Percentiles rank a stretch among this genome's conserved stretches.
Evolutionary conservation across 2,888 invertebrate genomes (phyloP).

Genomic region (Erebia aethiops): DNA sequence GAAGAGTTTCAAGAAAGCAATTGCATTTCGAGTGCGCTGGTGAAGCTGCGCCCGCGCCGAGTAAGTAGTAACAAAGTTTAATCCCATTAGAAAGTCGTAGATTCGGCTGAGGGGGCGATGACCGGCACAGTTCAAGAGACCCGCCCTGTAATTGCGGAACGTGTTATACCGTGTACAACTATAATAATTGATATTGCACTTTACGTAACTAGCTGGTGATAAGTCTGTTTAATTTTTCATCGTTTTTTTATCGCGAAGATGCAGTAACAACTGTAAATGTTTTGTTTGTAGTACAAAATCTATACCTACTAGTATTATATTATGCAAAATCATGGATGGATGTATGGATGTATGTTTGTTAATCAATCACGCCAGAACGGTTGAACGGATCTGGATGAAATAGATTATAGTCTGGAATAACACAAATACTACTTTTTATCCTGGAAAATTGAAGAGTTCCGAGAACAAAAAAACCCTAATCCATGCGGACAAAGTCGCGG

Average conservation of each 20-base stretch:
- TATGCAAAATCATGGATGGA: too few relatives aligned
- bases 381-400: too few relatives aligned
- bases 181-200: conserved; percentile 51
- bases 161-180: conserved; percentile 51
- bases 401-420: too few relatives aligned
- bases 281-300: too few relatives aligned
- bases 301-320: too few relatives aligned
- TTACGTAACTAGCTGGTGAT: conserved; percentile 39
- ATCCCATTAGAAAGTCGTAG: conserved; percentile 77
- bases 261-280: background rate
- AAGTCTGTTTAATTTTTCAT: conserved; percentile 32
- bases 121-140: conserved; percentile 64
- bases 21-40: conserved; percentile 53
- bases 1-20: conserved; percentile 14
- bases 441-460: too few relatives aligned
- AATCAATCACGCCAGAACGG: too few relatives aligned
- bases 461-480: too few relatives aligned
- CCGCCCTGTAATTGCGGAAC: conserved; percentile 64
- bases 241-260: background rate
- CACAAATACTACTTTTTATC: too few relatives aligned
- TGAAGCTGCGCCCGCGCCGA: conserved; percentile 55
- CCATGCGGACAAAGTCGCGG: too few relatives aligned
- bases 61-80: conserved; percentile 55
- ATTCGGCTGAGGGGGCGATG: conserved; percentile 68
- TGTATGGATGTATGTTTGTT: too few relatives aligned